Conservation (phyloP, 1,140 invertebrate species). For the Lysiphlebus fabarum region DNA sequence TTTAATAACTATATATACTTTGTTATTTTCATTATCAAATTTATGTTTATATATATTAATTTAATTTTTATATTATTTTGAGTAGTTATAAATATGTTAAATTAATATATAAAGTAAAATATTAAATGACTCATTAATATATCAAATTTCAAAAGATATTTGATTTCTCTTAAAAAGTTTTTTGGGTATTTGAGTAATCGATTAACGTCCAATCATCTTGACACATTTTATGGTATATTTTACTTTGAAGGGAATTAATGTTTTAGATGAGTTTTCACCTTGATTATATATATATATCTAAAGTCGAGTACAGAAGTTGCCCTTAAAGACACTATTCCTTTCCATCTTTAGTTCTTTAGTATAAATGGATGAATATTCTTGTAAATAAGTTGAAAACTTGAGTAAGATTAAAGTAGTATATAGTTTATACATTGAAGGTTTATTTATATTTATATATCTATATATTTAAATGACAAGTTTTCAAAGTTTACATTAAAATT, state of each 20-base stretch:
- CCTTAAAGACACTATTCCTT: slow-evolving; percentile 9
- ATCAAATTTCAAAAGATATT: no score
- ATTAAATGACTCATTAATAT: no score
- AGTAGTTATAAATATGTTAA: no score
- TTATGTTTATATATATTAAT: no score
- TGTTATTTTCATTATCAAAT: background rate
- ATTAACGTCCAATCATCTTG: background rate
- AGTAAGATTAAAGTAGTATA: slow-evolving; percentile 11
- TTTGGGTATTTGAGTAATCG: background rate
- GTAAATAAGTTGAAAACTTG: slow-evolving; percentile 15
- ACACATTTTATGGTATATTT: background rate
- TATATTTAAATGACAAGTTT: slow-evolving; percentile 1
- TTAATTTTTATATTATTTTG: no score
- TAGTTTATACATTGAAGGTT: background rate
- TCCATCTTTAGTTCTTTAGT: slow-evolving; percentile 14
- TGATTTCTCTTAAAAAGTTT: no score
- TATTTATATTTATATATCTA: slow-evolving; percentile 14
- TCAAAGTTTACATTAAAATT: slow-evolving; percentile 15
- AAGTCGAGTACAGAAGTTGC: slow-evolving; percentile 5
- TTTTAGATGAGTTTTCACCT: slow-evolving; percentile 6
- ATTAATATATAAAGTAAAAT: no score
- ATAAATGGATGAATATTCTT: slow-evolving; percentile 5
- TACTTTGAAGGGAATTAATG: slow-evolving; percentile 2
- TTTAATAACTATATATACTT: background rate
- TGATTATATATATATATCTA: background rate